Conservation (phyloP, 2,888 invertebrate species). For the Drosophila kuntzei region DNA sequence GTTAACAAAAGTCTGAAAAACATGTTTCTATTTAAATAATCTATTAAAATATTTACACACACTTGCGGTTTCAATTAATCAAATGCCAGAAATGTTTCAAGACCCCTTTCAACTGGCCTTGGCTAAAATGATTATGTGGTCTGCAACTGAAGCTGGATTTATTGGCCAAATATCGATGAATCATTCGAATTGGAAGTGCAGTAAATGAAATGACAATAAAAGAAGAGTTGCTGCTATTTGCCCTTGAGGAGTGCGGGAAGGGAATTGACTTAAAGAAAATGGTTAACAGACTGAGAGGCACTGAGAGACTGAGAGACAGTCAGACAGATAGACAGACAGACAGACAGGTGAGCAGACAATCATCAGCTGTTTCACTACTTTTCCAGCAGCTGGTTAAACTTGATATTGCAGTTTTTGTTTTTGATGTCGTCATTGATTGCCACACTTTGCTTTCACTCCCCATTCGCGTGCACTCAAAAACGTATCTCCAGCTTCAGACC, state of each 20-base stretch:
- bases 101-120: slow-evolving; percentile 20
- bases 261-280: slow-evolving; percentile 11
- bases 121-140: slow-evolving; percentile 10
- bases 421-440: slow-evolving; percentile 83
- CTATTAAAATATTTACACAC: slow-evolving; percentile 76
- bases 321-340: not conserved
- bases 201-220: slow-evolving; percentile 1
- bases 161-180: slow-evolving; percentile 12
- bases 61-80: slow-evolving; percentile 53
- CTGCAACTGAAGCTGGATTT: slow-evolving; percentile 8
- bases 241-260: slow-evolving; percentile 32
- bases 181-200: slow-evolving; percentile 5
- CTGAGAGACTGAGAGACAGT: not conserved
- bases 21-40: slow-evolving; percentile 78
- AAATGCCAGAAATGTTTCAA: slow-evolving; percentile 37
- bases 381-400: slow-evolving; percentile 66
- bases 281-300: slow-evolving; percentile 13
- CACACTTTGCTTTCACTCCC: slow-evolving; percentile 79
- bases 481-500: slow-evolving; percentile 18
- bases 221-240: slow-evolving; percentile 7
- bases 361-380: slow-evolving; percentile 67
- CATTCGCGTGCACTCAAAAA: slow-evolving; percentile 63
- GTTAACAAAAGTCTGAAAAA: slow-evolving; percentile 80
- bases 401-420: slow-evolving; percentile 66
- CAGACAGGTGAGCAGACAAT: slow-evolving; percentile 7